phyloP scores from a whole-genome alignment of 2,797 vertebrate species.

The Merluccius polli region DNA sequence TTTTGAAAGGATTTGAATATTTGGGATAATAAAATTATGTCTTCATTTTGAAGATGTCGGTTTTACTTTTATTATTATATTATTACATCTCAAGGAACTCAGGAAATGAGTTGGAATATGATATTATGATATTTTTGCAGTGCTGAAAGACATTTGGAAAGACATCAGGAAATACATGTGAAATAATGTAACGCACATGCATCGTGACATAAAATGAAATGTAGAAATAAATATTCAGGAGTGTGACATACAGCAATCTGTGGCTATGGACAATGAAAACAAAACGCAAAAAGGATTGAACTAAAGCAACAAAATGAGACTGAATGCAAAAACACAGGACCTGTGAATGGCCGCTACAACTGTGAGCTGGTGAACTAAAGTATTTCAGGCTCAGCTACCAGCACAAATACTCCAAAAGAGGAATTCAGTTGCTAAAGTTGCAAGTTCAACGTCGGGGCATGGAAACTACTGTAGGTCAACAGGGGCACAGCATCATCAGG shows the following conservation, averaged over 20 bases:
- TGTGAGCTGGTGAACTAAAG: not conserved
- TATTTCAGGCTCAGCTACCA: not conserved
- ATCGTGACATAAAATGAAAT: not conserved
- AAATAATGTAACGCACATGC: conserved; percentile 1
- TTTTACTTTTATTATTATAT: not conserved
- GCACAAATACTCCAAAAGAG: conserved; percentile 38
- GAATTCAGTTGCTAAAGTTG: conserved; percentile 63
- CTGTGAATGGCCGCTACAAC: not conserved
- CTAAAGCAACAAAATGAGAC: conserved; percentile 14
- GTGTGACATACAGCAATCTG: not conserved
- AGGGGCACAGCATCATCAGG: conserved; percentile 68
- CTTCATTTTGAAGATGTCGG: not conserved
- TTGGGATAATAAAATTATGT: not conserved
- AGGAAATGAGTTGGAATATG: conserved; percentile 5
- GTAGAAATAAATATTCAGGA: conserved; percentile 18
- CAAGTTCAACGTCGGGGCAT: conserved; percentile 74
- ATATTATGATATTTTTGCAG: conserved; percentile 30
- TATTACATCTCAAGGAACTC: not conserved
- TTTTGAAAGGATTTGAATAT: not conserved
- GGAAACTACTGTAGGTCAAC: conserved; percentile 83
- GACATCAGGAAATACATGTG: conserved; percentile 6
- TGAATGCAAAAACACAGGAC: conserved; percentile 16
- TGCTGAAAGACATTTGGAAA: conserved; percentile 37
- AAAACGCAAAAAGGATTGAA: conserved; percentile 30
- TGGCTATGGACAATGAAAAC: conserved; percentile 15